Evolutionary conservation across 1,140 invertebrate genomes (phyloP), one percentile per base, ranked within the genome.

Genomic region (Anastrepha ludens): DNA sequence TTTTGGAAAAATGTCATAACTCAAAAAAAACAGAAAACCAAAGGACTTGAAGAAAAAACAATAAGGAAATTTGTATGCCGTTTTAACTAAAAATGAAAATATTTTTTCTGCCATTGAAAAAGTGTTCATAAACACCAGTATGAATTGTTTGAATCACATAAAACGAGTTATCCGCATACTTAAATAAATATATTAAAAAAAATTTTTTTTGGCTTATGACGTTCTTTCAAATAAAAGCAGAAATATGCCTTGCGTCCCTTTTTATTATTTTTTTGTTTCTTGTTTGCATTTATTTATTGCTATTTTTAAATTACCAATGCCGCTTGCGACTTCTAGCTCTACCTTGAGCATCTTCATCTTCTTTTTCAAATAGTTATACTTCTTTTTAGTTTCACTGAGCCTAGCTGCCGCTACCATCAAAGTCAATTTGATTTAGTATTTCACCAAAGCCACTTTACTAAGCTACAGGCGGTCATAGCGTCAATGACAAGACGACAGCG

Each of bases 351-450:
- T 67, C 29, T 67, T 7, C 29, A 2, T 67, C 7, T 67, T 67
- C 29, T 67, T 20, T 5, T 20, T 39, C 17, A 81, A 74, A 74
- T 74, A 44, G 39, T 70, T 74, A 3, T 29, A 11, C 41, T 50
- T 29, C 47, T 17, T 55, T 81, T 81, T 44, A 74, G 17, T 74
- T 81, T 50, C 74, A 11, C 44, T 0, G 29, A 29, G 9, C 9
- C 44, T 20, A 11, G 11, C 15, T 74, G 70, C 47, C 74, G 47
- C 74, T 55, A 20, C 9, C 47, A 81, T 81, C 74, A 81, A 81
- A 81, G 74, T 81, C 74, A 58, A n/a, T 47, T 58, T 81, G 47
- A 81, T 81, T 81, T 81, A 81, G 47, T 55, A 81, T 81, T 81
- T 55, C 7, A 55, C 47, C 29, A 81, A 58, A 55, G 74, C 20